Evolutionary conservation across 2,888 invertebrate species (phyloP).

Genomic region (Busseola fusca): DNA sequence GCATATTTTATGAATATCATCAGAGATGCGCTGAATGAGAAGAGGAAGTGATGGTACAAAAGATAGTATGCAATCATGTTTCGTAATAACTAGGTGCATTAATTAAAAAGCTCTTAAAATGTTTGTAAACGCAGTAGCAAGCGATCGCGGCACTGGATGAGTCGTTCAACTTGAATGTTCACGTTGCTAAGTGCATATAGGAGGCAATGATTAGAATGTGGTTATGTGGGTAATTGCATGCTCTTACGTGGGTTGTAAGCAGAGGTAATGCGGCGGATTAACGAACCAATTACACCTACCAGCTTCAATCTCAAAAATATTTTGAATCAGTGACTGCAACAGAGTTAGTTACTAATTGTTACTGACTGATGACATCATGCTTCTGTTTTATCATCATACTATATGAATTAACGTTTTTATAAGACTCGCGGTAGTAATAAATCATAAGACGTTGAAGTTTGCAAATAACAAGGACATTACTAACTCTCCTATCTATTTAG

Average conservation of each 20-base stretch:
- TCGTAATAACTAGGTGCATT: not conserved
- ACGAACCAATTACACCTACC: no score
- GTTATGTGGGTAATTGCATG: no score
- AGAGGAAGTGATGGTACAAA: not conserved
- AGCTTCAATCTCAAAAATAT: no score
- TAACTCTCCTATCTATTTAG: not conserved
- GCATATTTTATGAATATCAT: not conserved
- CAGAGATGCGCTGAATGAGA: not conserved
- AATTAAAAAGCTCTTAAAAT: not conserved
- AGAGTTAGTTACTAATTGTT: no score
- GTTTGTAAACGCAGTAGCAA: not conserved
- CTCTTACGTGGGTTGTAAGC: no score
- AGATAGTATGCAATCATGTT: not conserved
- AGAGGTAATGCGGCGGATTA: not conserved
- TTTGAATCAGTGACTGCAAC: no score
- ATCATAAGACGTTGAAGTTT: no score
- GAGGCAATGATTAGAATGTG: not conserved
- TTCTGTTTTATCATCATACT: no score
- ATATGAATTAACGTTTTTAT: no score
- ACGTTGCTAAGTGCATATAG: not conserved
- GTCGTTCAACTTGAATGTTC: not conserved
- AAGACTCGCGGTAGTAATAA: no score
- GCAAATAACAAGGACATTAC: no score
- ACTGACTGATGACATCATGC: no score
- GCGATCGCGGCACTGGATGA: not conserved